Evolutionary conservation across 2,888 invertebrate species (phyloP), one percentile per base, ranked within the genome.

Genomic region (Sphinx pinastri): DNA sequence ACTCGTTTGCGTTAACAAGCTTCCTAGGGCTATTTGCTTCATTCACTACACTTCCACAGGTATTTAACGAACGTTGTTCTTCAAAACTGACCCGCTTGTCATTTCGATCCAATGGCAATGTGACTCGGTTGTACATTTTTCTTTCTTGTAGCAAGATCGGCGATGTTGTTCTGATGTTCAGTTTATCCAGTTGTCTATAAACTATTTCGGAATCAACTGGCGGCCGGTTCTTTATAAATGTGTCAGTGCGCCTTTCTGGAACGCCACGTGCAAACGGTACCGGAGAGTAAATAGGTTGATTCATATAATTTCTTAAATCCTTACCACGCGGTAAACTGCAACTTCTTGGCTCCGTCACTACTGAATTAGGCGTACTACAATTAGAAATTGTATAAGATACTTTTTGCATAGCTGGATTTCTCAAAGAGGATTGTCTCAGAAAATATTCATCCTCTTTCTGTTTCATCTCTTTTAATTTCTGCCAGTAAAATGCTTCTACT

Each of bases 401-500:
- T 5, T 84, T 79, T 38, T 74, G 73, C 60, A 72, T 76, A 10
- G 71, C 71, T 10, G 83, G 77, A 75, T 73, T 81, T 68, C 80
- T 82, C 31, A 82, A 71, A n/a, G 85, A 77, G 16, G 82, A 89
- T 57, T 94, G 92, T 54, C 84, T 81, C 25, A 90, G 77, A 55
- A 91, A 84, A 76, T 94, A 94, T 72, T 94, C 91, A 77, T 96
- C 96, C 86, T 96, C 95, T 82, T 95, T 94, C 66, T 95, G 91
- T 79, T 95, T 96, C 71, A 95, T 83, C 83, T 95, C 95, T 81
- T 95, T 95, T 70, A 96, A 85, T 81, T 96, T 95, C 76, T 96
- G 95, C 96, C 96, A 96, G 75, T 96, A 96, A 78, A 95, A 96
- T 0, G 95, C 96, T 82, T 96, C 96, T 0, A 95, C 94, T 81